Base-by-base conservation (phyloP, 2,797 vertebrate species). In the Xenops minutus region DNA sequence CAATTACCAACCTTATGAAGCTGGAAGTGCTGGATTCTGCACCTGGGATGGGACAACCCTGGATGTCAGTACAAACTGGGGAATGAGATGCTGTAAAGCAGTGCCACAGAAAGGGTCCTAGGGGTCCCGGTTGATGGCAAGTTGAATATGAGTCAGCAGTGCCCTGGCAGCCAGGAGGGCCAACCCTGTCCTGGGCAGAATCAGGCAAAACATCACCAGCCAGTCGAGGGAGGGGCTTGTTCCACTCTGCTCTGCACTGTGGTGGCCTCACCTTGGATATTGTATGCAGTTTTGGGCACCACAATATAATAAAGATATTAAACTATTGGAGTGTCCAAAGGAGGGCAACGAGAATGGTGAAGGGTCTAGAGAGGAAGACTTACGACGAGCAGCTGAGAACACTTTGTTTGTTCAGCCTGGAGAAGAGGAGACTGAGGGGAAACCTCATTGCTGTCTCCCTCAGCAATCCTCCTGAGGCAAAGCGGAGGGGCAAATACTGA, bases 121-220 rank as follows among this genome's bases (percentile, higher is more conserved):
- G 24, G 11, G 3, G 17, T 61, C 36, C 36, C 11, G 10, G 11
- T 29, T 7, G 10, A 19, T 20, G 36, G 26, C 26, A 61, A 61
- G 26, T 29, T 61, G 8, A 61, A 29, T 29, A 61, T 39, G 26
- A 39, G 36, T 29, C 36, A 61, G 36, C 58, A 39, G 36, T 61
- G 36, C 58, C 36, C 26, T 61, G 58, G 26, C 16, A 34, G 30
- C 9, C 39, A 59, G 14, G 29, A 59, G 32, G 39, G 21, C 6
- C 9, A 59, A 1, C 5, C 1, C 0, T 63, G 14, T 51, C 29
- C 24, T 34, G 11, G 13, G 21, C 2, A 0, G 1, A 16, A 39
- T 73, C 37, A n/a, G n/a, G 51, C 10, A 37, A 29, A n/a, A 1
- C 44, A 51, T 32, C 0, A 0, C 6, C 44, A 44, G 11, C 21